Conservation (phyloP, 2,797 vertebrate genomes). For the Micrastur ruficollis region DNA sequence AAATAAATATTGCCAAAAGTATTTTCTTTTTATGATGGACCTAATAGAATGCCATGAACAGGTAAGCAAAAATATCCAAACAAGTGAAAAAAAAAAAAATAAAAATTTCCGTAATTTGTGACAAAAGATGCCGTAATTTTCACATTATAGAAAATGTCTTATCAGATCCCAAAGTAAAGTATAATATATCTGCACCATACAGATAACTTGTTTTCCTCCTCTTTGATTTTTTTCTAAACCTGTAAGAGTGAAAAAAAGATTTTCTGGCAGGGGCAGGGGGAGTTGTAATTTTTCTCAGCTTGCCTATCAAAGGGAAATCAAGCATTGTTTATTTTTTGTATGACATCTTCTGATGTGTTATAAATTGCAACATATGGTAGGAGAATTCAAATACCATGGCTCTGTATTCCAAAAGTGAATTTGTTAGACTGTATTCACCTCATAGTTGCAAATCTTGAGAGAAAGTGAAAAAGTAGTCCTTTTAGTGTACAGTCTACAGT, state of each 20-base stretch:
- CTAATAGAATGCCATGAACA: conserved; percentile 43
- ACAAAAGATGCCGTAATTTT: conserved; percentile 27
- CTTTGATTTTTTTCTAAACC: neutral
- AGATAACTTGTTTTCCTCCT: neutral
- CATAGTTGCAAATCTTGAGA: neutral
- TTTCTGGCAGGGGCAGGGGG: rapidly evolving
- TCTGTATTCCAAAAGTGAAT: neutral
- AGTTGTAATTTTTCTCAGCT: neutral
- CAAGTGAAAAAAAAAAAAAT: neutral
- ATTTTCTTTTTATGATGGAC: conserved; percentile 67
- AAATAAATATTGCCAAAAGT: conserved; percentile 74
- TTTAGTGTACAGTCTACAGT: neutral
- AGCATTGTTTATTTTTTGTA: neutral
- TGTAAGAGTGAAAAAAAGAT: neutral
- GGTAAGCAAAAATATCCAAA: conserved; percentile 15
- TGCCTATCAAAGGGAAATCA: neutral
- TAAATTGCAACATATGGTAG: neutral
- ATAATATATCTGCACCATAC: neutral
- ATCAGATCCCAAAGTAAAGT: neutral
- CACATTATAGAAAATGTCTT: neutral
- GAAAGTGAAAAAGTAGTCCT: neutral
- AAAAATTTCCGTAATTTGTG: conserved; percentile 21
- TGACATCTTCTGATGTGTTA: neutral
- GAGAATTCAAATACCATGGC: neutral
- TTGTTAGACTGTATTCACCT: neutral